Base-by-base conservation (phyloP, 2,113 vertebrate genomes). In the Clarias magur region DNA sequence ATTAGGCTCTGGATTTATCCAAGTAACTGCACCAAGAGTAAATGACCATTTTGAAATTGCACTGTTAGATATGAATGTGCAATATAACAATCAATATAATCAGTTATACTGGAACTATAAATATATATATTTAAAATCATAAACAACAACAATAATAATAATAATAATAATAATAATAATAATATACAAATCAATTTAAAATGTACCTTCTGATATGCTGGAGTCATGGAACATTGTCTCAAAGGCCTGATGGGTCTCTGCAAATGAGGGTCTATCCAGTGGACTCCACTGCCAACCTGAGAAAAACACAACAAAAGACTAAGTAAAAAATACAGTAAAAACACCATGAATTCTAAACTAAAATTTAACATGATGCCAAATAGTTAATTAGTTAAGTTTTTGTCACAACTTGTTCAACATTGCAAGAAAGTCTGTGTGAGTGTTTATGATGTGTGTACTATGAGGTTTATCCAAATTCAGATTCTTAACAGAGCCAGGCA, bases 201-300 rank as follows among this genome's bases (percentile, higher is more conserved):
- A 48, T 90, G 88, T 94, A 99, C 98, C 98, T 96, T 99, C 98
- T 80, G 97, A 98, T 91, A 99, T 99, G 94, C 98, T 99, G 0
- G 98, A 99, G 92, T 99, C 98, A 0, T 99, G 98, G 91, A 99
- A 99, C 98, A 99, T 99, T 0, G 98, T 99, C 94, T 99, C 98
- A 91, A 99, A 99, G 78, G 98, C 98, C 94, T 99, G 98, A 90
- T 99, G 98, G 70, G 95, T 98, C 92, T 99, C 98, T 87, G 97
- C 96, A 94, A 99, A 99, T 2, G 97, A 98, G 17, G 98, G 98
- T 56, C 98, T 92, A 83, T 99, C 98, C 42, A 97, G 88, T 59
- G 98, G 98, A 90, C 96, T 98, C 98, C 98, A 99, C 92, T 98
- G 97, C 98, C 98, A 99, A 90, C 98, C 98, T 99, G 62, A 87